Conservation (phyloP, 1,140 invertebrate species). For the Acyrthosiphon pisum region DNA sequence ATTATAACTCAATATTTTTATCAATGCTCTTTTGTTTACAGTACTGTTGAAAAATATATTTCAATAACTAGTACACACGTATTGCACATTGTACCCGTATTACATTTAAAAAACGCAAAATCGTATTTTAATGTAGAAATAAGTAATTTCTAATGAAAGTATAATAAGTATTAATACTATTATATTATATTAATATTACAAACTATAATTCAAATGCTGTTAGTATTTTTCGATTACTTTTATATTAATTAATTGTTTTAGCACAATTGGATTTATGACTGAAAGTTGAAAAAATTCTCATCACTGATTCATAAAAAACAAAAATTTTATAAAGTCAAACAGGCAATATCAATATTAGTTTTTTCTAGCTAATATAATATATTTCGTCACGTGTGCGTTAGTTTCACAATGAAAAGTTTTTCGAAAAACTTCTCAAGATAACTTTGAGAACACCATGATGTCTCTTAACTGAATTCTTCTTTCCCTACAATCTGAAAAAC, state of each 20-base stretch:
- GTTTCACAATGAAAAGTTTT: slow-evolving; percentile 23
- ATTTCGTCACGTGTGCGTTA: background rate
- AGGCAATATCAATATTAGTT: background rate
- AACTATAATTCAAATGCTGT: background rate
- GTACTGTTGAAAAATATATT: background rate
- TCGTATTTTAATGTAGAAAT: background rate
- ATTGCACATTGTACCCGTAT: background rate
- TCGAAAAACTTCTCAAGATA: background rate
- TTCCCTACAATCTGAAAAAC: no score
- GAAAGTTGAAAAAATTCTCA: background rate
- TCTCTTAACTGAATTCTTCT: background rate
- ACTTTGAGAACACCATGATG: background rate
- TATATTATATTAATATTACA: background rate
- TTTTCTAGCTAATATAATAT: background rate
- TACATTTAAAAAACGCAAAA: background rate
- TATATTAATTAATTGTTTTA: background rate
- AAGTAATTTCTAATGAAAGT: background rate
- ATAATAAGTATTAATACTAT: no score
- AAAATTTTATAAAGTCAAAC: background rate
- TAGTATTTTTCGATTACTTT: slow-evolving; percentile 7
- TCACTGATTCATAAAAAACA: background rate
- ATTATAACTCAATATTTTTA: background rate
- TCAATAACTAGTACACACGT: background rate
- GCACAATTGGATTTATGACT: background rate
- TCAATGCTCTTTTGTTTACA: background rate